Percentiles rank a stretch among this genome's conserved stretches.
Conservation (phyloP, 2,797 vertebrate species). For the Centropyge bicolor region DNA sequence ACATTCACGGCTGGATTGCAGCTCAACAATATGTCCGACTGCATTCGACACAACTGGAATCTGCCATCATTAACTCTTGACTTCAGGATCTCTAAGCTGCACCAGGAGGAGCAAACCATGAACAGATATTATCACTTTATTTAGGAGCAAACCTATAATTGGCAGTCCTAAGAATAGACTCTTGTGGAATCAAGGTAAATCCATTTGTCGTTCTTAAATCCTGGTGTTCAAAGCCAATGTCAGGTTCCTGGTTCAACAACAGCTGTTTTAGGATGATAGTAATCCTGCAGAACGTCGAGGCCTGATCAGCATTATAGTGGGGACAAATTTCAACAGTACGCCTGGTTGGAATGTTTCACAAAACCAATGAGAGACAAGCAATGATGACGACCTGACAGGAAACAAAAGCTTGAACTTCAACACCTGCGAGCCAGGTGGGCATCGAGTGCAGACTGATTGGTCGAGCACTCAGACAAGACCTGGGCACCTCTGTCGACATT, state of each 20-base stretch:
- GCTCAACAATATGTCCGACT: slow-evolving; percentile 53
- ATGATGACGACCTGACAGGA: neutral
- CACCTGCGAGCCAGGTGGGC: neutral
- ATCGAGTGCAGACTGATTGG: neutral
- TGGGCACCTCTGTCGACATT: slow-evolving; percentile 10
- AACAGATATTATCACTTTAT: slow-evolving; percentile 12
- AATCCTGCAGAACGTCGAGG: slow-evolving; percentile 49
- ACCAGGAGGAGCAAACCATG: slow-evolving; percentile 9
- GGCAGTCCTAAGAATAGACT: slow-evolving; percentile 34
- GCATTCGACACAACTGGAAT: slow-evolving; percentile 21
- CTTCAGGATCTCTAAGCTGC: slow-evolving; percentile 11
- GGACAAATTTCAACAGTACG: neutral
- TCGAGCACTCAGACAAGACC: slow-evolving; percentile 19
- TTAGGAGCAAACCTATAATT: slow-evolving; percentile 30
- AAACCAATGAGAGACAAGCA: neutral
- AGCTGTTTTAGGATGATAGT: slow-evolving; percentile 54
- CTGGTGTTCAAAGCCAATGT: neutral
- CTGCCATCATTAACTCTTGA: neutral
- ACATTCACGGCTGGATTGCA: slow-evolving; percentile 24
- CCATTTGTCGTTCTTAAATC: slow-evolving; percentile 46
- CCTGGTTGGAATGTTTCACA: slow-evolving; percentile 8
- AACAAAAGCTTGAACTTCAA: neutral
- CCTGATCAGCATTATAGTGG: slow-evolving; percentile 25
- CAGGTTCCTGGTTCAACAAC: slow-evolving; percentile 29
- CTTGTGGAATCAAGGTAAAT: slow-evolving; percentile 51